phyloP scores from a whole-genome alignment of 1,140 invertebrate species.

The Trialeurodes vaporariorum region DNA sequence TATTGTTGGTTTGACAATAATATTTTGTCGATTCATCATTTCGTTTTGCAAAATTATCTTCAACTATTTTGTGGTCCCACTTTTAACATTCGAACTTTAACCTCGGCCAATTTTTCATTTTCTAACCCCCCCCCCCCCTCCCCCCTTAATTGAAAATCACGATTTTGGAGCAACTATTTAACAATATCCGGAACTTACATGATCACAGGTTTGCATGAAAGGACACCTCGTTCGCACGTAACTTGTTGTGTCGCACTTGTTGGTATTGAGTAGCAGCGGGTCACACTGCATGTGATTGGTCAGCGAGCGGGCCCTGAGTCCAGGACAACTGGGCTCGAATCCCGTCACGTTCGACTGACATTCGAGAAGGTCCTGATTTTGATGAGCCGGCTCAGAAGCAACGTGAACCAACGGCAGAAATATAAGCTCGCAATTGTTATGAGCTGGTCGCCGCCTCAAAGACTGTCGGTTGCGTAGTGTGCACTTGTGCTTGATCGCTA shows the following conservation, averaged over 20 bases:
- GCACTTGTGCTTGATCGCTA: conserved; percentile 9
- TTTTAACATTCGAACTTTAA: too few relatives aligned
- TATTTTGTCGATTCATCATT: too few relatives aligned
- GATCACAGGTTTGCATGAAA: conserved; percentile 41
- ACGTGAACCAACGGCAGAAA: conserved; percentile 15
- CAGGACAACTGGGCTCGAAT: conserved; percentile 30
- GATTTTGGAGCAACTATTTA: too few relatives aligned
- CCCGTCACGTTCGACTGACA: conserved; percentile 8
- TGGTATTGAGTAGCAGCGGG: conserved; percentile 37
- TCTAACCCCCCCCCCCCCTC: too few relatives aligned
- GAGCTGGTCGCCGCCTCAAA: not conserved
- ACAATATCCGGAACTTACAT: too few relatives aligned
- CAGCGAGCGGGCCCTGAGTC: conserved; percentile 32
- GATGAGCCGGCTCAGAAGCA: conserved; percentile 1
- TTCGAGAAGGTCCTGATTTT: conserved; percentile 5
- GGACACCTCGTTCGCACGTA: conserved; percentile 37
- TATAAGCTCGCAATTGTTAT: conserved; percentile 8
- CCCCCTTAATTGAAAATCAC: too few relatives aligned
- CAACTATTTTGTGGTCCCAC: too few relatives aligned
- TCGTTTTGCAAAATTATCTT: too few relatives aligned
- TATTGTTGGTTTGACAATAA: too few relatives aligned
- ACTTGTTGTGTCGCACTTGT: conserved; percentile 37
- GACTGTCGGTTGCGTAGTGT: not conserved
- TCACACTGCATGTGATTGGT: conserved; percentile 37
- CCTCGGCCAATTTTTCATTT: too few relatives aligned